These are phyloP conservation scores for Lordiphosa stackelbergi DNA, from an alignment of 1,140 invertebrate species.

Conservation along the genomic window DNA sequence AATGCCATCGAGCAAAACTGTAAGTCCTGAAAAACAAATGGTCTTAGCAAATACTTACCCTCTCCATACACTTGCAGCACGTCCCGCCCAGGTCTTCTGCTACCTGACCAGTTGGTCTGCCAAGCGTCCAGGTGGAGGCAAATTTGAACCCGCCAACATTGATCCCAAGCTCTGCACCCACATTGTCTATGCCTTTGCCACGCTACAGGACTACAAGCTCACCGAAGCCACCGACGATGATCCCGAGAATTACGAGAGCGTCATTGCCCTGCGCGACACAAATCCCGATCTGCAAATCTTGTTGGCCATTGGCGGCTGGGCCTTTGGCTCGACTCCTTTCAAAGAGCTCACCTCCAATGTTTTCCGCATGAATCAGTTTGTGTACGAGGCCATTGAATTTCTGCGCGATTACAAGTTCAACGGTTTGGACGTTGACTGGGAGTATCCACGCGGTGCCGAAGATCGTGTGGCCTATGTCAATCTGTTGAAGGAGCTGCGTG, in stretches of 20 bases:
- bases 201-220: conserved; percentile 89
- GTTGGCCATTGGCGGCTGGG: conserved; percentile 96
- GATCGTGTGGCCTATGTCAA: conserved; percentile 89
- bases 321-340: conserved; percentile 94
- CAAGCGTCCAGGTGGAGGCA: conserved; percentile 90
- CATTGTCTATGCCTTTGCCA: conserved; percentile 94
- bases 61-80: conserved; percentile 79
- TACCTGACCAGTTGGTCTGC: conserved; percentile 97
- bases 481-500: conserved; percentile 86
- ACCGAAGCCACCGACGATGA: conserved; percentile 88
- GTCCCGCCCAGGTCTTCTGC: conserved; percentile 91
- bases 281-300: conserved; percentile 94
- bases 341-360: conserved; percentile 93
- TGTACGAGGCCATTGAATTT: conserved; percentile 95
- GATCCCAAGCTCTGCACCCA: conserved; percentile 93
- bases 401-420: conserved; percentile 94
- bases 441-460: conserved; percentile 93
- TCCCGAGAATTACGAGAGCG: conserved; percentile 88
- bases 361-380: conserved; percentile 96
- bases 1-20: conserved; percentile 78
- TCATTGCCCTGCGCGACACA: conserved; percentile 90
- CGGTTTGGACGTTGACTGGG: conserved; percentile 95
- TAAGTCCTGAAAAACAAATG: conserved; percentile 64
- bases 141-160: conserved; percentile 92
- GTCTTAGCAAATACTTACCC: not conserved